Conservation (phyloP, 2,113 vertebrate species). For the Pachycephala philippinensis region DNA sequence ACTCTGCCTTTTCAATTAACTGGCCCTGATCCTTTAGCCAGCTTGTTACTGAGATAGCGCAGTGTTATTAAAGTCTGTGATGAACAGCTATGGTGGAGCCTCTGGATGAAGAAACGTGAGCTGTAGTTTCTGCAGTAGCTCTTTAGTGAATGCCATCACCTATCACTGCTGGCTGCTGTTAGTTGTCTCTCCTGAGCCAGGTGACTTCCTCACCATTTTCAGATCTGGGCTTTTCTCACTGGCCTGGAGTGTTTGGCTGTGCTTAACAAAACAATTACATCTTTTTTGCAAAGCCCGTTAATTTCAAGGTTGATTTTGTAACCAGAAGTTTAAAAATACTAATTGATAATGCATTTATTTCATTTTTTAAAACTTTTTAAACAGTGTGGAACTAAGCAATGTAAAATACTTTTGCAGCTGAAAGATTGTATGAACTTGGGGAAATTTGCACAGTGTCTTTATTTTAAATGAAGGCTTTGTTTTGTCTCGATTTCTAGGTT, state of each 20-base stretch:
- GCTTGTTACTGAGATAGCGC: neutral
- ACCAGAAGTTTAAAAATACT: neutral
- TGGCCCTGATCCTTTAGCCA: neutral
- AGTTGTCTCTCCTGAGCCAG: neutral
- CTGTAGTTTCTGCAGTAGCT: neutral
- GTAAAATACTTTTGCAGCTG: neutral
- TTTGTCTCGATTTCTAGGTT: constrained; percentile 74
- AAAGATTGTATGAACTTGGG: neutral
- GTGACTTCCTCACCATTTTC: neutral
- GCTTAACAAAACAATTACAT: neutral
- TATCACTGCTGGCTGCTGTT: neutral
- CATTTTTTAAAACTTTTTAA: neutral
- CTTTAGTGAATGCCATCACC: neutral
- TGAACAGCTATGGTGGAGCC: neutral
- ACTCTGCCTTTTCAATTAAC: neutral
- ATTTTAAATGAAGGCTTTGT: neutral
- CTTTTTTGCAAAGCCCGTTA: neutral
- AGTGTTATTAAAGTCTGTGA: neutral
- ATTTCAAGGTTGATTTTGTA: neutral
- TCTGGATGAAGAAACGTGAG: neutral
- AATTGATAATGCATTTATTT: neutral
- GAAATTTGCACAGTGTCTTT: neutral
- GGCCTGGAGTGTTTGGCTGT: neutral
- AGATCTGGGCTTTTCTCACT: neutral
- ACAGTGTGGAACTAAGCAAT: neutral